Evolutionary conservation across 2,888 invertebrate species (phyloP), one percentile per base, ranked within the genome.

Genomic region (Leptopterna dolabrata): DNA sequence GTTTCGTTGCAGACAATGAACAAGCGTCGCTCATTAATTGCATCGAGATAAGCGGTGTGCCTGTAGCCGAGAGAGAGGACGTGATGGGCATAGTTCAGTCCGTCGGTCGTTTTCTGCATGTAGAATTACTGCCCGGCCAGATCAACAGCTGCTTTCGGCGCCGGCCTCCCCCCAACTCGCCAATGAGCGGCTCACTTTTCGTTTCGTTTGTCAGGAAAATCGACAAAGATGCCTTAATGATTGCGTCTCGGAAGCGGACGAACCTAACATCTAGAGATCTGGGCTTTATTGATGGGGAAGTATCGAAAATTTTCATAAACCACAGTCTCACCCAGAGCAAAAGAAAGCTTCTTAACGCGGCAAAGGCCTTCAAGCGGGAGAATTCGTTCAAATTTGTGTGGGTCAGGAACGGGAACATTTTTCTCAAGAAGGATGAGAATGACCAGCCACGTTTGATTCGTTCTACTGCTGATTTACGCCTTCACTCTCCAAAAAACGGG

Each of bases 41-140:
- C 24, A 70, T 83, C 3, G 70, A 83, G 71, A 83, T 83, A 36
- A 83, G 70, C 43, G 83, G 83, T 4, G 70, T 83, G 24, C 83
- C 83, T 14, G 13, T 24, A 6, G 13, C 43, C 0, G 19, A 43
- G 11, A 14, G n/a, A 0, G 71, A 71, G 36, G 36, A 24, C 6
- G 43, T 43, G 4, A 11, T 43, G n/a, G 83, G 36, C 63, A 70
- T 70, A 7, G 47, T 83, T 13, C 6, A 36, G 24, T 0, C 0
- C 4, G 24, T 71, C 9, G 83, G 47, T 3, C 0, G n/a, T 1
- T 43, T n/a, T 30, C 24, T 70, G 19, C 36, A 71, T 0, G 41
- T 83, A 7, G 19, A 83, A 13, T 9, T 80, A 11, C 27, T 19
- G 13, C 45, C 43, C 16, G n/a, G 2, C 27, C 43, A 24, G 45